phyloP scores from a whole-genome alignment of 1,140 invertebrate species.

The Drosophila miranda region DNA sequence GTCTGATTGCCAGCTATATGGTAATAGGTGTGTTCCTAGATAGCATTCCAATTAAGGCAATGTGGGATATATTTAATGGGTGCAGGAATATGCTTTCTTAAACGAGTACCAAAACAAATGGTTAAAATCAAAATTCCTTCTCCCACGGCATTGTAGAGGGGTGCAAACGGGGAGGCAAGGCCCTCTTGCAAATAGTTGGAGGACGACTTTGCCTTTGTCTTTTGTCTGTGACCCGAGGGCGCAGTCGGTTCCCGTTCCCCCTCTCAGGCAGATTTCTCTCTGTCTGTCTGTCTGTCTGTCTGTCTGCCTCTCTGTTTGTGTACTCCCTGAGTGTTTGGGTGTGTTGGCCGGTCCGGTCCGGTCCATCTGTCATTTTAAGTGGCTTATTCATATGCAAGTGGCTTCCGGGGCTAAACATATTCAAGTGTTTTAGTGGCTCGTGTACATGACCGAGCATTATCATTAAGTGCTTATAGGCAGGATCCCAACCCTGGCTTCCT shows the following conservation, averaged over 20 bases:
- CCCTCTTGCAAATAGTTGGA: slow-evolving; percentile 70
- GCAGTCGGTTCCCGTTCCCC: slow-evolving; percentile 10
- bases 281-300: slow-evolving; percentile 19
- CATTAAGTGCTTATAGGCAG: slow-evolving; percentile 80
- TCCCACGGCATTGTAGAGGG: too few relatives aligned
- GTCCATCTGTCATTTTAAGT: slow-evolving; percentile 80
- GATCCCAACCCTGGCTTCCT: slow-evolving; percentile 3
- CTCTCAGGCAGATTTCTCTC: slow-evolving; percentile 1
- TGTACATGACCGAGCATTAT: slow-evolving; percentile 79
- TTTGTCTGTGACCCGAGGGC: slow-evolving; percentile 60
- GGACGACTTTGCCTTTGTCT: slow-evolving; percentile 70
- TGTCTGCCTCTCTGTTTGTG: slow-evolving; percentile 11
- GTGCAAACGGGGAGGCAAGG: slow-evolving; percentile 4
- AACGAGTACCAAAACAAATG: not conserved
- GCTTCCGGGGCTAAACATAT: slow-evolving; percentile 80
- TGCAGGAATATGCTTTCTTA: too few relatives aligned
- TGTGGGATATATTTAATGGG: not conserved
- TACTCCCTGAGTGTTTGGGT: slow-evolving; percentile 22
- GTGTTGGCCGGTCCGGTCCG: slow-evolving; percentile 47
- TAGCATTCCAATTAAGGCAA: too few relatives aligned
- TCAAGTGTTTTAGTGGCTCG: slow-evolving; percentile 79
- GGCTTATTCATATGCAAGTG: slow-evolving; percentile 81
- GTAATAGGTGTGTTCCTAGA: too few relatives aligned
- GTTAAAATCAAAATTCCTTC: not conserved
- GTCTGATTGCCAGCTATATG: too few relatives aligned